A percentile compares a stretch with the other conserved stretches of the same genome.
These are phyloP conservation scores for Vesta saturnalis DNA, from an alignment of 2,888 invertebrate species.

Conservation along the genomic window DNA sequence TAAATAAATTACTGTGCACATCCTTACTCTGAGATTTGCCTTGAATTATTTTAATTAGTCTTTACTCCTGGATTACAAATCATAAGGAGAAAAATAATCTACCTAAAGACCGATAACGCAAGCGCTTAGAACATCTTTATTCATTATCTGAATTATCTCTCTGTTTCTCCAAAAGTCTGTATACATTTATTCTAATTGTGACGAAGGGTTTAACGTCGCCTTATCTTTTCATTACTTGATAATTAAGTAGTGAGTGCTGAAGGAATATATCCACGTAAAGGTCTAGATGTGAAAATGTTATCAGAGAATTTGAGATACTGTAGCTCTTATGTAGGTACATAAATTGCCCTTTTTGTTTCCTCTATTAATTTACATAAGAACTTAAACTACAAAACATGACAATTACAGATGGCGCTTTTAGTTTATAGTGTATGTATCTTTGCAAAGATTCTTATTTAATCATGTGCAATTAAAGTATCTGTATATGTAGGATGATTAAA, in stretches of 20 bases:
- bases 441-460: too few relatives aligned
- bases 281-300: not conserved
- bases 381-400: not conserved
- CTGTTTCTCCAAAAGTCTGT: not conserved
- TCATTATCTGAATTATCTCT: not conserved
- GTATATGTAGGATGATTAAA: too few relatives aligned
- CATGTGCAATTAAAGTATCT: too few relatives aligned
- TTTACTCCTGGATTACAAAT: not conserved
- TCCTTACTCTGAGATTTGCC: too few relatives aligned
- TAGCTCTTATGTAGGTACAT: not conserved
- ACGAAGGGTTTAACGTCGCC: not conserved
- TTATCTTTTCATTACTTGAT: slow-evolving; percentile 1
- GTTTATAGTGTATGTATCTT: too few relatives aligned
- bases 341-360: not conserved
- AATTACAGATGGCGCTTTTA: slow-evolving; percentile 1
- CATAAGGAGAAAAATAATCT: not conserved
- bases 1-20: too few relatives aligned
- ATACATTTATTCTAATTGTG: not conserved
- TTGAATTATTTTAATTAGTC: not conserved
- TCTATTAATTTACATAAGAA: not conserved
- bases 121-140: not conserved
- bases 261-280: not conserved
- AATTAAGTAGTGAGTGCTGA: not conserved
- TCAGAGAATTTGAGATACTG: not conserved
- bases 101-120: not conserved